Evolutionary conservation across 2,113 vertebrate species (phyloP), one percentile per base, ranked within the genome.

Genomic region (Cyphomyrus plagiostoma): DNA sequence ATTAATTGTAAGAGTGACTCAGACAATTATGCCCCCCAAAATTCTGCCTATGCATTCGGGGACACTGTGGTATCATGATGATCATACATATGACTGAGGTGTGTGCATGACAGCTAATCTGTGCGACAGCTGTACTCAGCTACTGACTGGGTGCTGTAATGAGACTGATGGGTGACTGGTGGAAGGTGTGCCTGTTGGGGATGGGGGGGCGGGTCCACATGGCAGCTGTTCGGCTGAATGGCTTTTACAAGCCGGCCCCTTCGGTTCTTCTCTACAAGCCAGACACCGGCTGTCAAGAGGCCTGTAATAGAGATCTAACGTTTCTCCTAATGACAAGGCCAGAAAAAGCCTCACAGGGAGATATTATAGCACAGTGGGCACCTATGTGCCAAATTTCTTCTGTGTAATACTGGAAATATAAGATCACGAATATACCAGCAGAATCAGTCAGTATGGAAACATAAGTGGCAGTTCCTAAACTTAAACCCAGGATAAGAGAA

Each of bases 301-400:
- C 49, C 17, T 21, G 49, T 49, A 86, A 86, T n/a, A 86, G 45
- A n/a, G 21, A 88, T 48, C 13, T 77, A 19, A 49, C 26, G 82
- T 23, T 49, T 49, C 53, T 87, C 50, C n/a, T 50, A 87, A 87
- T 48, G 53, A 56, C 87, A 88, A 66, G 23, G 87, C 9, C 58
- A 66, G 62, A 30, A 66, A 88, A 62, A n/a, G 15, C 21, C 49
- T 56, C 21, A 42, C 35, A n/a, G 62, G 15, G 15, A 62, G 39
- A 66, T 62, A 66, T 42, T 49, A 85, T 49, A 46, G 21, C 2
- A 74, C 62, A 49, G 58, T 21, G 35, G 11, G 62, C 1, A 74
- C 26, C 42, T 26, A 15, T 49, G 30, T 50, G 58, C 42, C 39
- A 74, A 53, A 74, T 62, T 11, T 46, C 21, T 74, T 19, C 7